Evolutionary conservation across 1,140 invertebrate genomes (phyloP).

Genomic region (Procambarus clarkii): DNA sequence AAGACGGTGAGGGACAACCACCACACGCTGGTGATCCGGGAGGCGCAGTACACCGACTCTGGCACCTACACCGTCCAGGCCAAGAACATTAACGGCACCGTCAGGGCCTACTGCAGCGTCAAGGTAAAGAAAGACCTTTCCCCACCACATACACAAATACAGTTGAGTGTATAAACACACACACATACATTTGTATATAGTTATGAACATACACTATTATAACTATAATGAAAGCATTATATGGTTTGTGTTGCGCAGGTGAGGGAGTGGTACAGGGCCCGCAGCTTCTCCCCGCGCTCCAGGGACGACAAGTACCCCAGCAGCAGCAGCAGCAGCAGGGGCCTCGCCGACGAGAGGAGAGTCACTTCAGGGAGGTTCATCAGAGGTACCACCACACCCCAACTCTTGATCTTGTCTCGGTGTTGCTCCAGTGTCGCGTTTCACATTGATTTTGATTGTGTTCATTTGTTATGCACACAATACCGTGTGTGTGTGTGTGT

Average conservation of each 20-base stretch:
- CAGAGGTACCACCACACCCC: slow-evolving; percentile 79
- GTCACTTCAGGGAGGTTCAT: slow-evolving; percentile 76
- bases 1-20: slow-evolving; percentile 91
- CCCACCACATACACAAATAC: no score
- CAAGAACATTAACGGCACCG: slow-evolving; percentile 92
- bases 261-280: slow-evolving; percentile 53
- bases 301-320: slow-evolving; percentile 39
- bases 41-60: slow-evolving; percentile 88
- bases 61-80: slow-evolving; percentile 96
- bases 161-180: no score
- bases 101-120: slow-evolving; percentile 89
- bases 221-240: neutral
- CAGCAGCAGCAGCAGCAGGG: neutral
- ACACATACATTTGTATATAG: neutral
- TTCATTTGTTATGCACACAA: no score
- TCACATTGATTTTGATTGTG: no score
- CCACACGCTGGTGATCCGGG: slow-evolving; percentile 89
- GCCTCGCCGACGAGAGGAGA: slow-evolving; percentile 21
- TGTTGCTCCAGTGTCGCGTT: no score
- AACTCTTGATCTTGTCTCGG: no score
- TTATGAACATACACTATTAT: no score
- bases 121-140: slow-evolving; percentile 78
- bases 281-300: slow-evolving; percentile 63
- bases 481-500: no score
- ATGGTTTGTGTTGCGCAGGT: slow-evolving; percentile 38